Conservation (phyloP, 2,888 invertebrate genomes). For the Cheilosia urbana region DNA sequence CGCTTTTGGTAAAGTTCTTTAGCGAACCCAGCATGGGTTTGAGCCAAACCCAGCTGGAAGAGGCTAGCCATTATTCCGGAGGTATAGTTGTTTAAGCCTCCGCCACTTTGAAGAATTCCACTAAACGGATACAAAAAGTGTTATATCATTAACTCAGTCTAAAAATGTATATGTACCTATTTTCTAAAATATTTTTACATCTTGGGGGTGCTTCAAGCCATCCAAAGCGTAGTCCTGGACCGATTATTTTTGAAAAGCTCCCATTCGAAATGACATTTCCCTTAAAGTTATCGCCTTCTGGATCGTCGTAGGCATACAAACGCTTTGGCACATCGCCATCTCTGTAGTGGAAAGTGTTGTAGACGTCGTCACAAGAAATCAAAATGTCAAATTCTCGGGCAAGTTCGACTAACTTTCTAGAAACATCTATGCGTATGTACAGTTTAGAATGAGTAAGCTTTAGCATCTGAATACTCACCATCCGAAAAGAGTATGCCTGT, state of each 20-base stretch:
- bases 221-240: conserved; percentile 87
- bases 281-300: conserved; percentile 81
- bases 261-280: conserved; percentile 87
- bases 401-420: conserved; percentile 83
- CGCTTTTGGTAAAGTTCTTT: conserved; percentile 83
- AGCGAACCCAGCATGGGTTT: conserved; percentile 83
- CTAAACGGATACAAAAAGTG: conserved; percentile 78
- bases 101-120: conserved; percentile 85
- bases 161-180: conserved; percentile 76
- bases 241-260: conserved; percentile 87
- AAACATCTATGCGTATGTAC: conserved; percentile 79
- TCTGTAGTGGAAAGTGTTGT: conserved; percentile 86
- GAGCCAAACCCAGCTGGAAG: conserved; percentile 84
- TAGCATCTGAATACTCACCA: conserved; percentile 78
- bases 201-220: conserved; percentile 86
- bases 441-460: background rate
- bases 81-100: conserved; percentile 86
- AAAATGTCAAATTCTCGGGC: conserved; percentile 84
- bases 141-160: background rate
- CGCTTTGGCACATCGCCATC: conserved; percentile 84
- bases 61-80: conserved; percentile 85
- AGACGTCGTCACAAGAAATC: conserved; percentile 87
- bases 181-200: conserved; percentile 81
- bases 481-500: conserved; percentile 85
- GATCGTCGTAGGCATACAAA: conserved; percentile 85